Base-by-base conservation (phyloP, 2,113 vertebrate genomes). In the Isurus oxyrinchus region DNA sequence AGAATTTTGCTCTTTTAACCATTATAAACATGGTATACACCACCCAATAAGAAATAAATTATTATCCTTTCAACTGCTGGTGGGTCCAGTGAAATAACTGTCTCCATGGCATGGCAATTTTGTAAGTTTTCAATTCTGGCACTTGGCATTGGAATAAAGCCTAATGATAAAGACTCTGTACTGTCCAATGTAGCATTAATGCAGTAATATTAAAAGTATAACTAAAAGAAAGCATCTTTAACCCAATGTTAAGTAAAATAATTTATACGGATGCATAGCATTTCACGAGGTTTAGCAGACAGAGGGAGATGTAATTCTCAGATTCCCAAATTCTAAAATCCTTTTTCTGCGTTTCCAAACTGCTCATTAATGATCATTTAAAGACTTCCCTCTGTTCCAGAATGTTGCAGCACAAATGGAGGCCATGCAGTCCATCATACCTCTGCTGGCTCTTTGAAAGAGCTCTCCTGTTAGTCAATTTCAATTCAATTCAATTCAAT, bases 41-140 rank as follows among this genome's bases (percentile, higher is more conserved):
- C 86, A 88, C 8, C 86, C 86, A 88, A 88, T 57, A 55, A 88
- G 86, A 88, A 88, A 88, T 88, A 88, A 88, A 88, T 88, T 55
- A 88, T 88, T 55, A 27, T 11, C 86, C 53, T 23, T 57, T 88
- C 86, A 49, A 57, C 10, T 55, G 21, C 10, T 57, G 86, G 86
- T 7, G 55, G 86, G 27, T 88, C 23, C 86, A 57, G 31, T 88
- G 86, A 88, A 57, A 57, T 23, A 88, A 31, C 84, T 57, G 86
- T 88, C 86, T 88, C 49, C 49, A 2, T 57, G 53, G 49, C 86
- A 55, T 8, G 55, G 27, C 55, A 31, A 55, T 31, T 53, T 55
- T 88, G 49, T 55, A 88, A 10, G 16, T 86, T 87, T 87, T 87
- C 44, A 87, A 55, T 88, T 88, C 53, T 27, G 49, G 53, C 86